Conservation (phyloP, 2,113 vertebrate species). For the Merops nubicus region DNA sequence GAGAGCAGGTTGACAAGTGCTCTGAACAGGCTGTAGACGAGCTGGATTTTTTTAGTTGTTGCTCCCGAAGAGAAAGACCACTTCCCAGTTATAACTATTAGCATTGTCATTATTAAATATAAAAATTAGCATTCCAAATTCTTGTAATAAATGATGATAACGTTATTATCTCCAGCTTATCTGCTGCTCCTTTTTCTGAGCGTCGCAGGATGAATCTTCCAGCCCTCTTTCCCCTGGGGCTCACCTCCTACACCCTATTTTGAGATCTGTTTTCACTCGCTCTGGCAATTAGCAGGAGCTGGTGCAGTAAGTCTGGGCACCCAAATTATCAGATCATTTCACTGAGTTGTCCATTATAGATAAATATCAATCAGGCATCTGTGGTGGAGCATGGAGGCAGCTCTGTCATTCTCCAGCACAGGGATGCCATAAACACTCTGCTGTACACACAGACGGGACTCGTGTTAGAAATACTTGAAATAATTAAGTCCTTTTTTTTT, state of each 20-base stretch:
- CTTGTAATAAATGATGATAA: too few species aligned
- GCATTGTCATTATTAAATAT: too few species aligned
- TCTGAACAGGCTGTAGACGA: not conserved
- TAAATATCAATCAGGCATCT: not conserved
- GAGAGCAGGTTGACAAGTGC: not conserved
- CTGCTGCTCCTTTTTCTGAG: not conserved
- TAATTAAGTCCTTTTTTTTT: not conserved
- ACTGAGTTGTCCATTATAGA: not conserved
- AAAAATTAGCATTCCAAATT: too few species aligned
- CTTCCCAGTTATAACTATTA: too few species aligned
- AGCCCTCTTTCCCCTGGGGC: not conserved
- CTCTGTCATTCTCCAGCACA: not conserved
- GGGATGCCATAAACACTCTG: not conserved
- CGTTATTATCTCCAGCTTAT: not conserved
- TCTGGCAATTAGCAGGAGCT: not conserved
- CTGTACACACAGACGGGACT: not conserved
- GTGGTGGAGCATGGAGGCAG: not conserved
- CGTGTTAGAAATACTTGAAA: not conserved
- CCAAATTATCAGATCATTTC: not conserved
- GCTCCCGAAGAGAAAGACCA: conserved; percentile 1
- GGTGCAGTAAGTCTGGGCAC: not conserved
- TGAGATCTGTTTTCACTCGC: conserved; percentile 14
- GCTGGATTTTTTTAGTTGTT: not conserved
- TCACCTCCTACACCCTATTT: not conserved
- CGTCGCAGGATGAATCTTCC: not conserved